Percentiles rank a stretch among this genome's conserved stretches.
These are phyloP conservation scores for Gadus chalcogrammus DNA, from an alignment of 2,113 vertebrate species.

Conservation along the genomic window DNA sequence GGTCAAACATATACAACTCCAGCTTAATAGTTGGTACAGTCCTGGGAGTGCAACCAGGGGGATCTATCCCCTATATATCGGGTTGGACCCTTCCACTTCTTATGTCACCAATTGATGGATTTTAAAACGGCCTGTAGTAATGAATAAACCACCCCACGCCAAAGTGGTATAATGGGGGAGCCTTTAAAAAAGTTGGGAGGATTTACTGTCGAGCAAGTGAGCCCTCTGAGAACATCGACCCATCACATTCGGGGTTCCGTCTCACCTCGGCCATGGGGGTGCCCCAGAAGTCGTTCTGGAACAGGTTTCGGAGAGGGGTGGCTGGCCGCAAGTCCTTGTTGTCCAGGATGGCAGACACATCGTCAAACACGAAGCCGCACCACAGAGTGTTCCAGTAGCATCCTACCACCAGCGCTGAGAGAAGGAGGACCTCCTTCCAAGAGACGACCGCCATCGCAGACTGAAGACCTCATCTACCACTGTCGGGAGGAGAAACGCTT, in stretches of 20 bases:
- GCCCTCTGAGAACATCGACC: background rate
- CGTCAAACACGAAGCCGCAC: constrained; percentile 97
- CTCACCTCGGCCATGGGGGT: constrained; percentile 96
- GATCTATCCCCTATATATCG: too few relatives aligned
- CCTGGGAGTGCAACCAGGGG: too few relatives aligned
- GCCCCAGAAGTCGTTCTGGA: constrained; percentile 98
- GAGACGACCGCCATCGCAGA: constrained; percentile 85
- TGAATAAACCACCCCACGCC: too few relatives aligned
- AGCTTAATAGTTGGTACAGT: too few relatives aligned
- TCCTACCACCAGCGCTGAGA: constrained; percentile 82
- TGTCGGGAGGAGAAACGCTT: constrained; percentile 32
- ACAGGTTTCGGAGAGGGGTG: constrained; percentile 89
- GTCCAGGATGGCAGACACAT: constrained; percentile 96
- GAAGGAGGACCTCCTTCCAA: constrained; percentile 85
- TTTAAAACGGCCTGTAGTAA: too few relatives aligned
- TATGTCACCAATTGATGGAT: too few relatives aligned
- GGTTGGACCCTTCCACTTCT: too few relatives aligned
- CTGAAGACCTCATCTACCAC: constrained; percentile 68
- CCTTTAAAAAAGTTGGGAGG: background rate
- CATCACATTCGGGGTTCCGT: background rate
- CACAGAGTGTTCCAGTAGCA: constrained; percentile 98
- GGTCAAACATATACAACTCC: too few relatives aligned
- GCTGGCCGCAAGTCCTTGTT: constrained; percentile 96
- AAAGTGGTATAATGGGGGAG: background rate
- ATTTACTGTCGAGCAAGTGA: background rate